phyloP scores from a whole-genome alignment of 2,113 vertebrate genomes.

The Mungos mungo region DNA sequence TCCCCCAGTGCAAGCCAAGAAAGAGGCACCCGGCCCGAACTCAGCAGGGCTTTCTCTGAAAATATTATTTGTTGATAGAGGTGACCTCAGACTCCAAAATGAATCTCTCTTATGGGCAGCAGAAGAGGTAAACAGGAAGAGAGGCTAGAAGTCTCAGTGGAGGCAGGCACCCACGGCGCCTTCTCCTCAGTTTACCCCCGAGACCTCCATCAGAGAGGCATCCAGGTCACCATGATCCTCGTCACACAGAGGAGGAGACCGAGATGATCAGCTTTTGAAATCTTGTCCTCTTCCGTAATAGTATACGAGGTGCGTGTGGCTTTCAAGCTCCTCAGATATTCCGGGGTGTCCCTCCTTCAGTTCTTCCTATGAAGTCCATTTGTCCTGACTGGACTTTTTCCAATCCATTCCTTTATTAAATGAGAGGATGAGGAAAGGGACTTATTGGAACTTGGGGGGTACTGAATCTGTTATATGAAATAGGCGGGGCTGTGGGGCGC shows the following conservation, averaged over 20 bases:
- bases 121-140: neutral
- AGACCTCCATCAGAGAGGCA: neutral
- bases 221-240: neutral
- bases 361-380: neutral
- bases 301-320: accelerated
- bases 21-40: neutral
- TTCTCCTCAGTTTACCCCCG: no score
- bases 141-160: accelerated
- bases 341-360: neutral
- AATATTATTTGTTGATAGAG: neutral
- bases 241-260: neutral
- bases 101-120: neutral
- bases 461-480: neutral
- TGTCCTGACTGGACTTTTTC: neutral
- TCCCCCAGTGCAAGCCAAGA: neutral
- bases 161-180: neutral
- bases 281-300: neutral
- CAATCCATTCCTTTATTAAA: neutral
- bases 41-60: neutral
- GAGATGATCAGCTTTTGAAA: neutral
- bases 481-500: neutral
- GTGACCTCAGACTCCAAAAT: neutral
- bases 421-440: neutral
- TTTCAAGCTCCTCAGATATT: neutral
- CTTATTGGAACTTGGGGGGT: neutral